Percentiles rank a stretch among this genome's conserved stretches.
These are phyloP conservation scores for Sesia bembeciformis DNA, from an alignment of 2,888 invertebrate species.

Conservation along the genomic window DNA sequence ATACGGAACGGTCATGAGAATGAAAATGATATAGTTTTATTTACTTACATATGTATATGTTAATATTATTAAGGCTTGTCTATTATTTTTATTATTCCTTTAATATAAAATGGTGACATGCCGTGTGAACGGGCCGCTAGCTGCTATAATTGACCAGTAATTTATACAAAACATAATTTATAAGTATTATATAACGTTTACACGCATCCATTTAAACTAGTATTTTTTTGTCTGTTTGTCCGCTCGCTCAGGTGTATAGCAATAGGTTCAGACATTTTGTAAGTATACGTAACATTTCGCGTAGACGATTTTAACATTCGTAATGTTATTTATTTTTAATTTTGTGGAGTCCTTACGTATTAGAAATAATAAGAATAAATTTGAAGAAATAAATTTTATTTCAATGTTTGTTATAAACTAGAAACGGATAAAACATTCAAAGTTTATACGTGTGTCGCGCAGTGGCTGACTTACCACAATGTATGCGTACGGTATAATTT, in stretches of 20 bases:
- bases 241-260: constrained; percentile 62
- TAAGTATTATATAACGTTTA: constrained; percentile 13
- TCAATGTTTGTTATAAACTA: background rate
- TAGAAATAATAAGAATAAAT: background rate
- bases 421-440: constrained; percentile 4
- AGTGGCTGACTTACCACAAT: background rate
- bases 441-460: constrained; percentile 1
- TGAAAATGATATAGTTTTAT: background rate
- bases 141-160: constrained; percentile 1
- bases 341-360: constrained; percentile 2
- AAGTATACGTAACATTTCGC: constrained; percentile 37
- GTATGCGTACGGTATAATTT: no score
- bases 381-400: background rate
- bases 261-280: constrained; percentile 48
- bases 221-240: constrained; percentile 52
- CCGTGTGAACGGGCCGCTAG: background rate
- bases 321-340: background rate
- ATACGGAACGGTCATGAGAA: background rate
- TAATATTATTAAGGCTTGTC: background rate
- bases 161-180: constrained; percentile 5
- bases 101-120: background rate
- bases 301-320: background rate
- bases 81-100: background rate
- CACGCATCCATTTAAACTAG: constrained; percentile 35
- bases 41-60: background rate